phyloP scores from a whole-genome alignment of 2,113 vertebrate genomes.

The Raphicerus campestris region DNA sequence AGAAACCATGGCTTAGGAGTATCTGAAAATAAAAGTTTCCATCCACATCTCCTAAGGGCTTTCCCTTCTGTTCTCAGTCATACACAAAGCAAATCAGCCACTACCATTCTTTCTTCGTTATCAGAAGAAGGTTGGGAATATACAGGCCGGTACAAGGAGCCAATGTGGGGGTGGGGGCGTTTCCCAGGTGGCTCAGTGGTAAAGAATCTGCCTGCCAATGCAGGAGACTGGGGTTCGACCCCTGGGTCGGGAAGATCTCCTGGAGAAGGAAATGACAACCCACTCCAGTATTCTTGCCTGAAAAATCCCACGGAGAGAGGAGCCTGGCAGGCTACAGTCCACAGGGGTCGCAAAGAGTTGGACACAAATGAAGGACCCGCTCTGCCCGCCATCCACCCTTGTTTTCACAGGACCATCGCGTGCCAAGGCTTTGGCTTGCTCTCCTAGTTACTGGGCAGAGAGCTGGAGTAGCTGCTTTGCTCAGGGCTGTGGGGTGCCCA shows the following conservation, averaged over 20 bases:
- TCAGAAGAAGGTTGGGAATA: not conserved
- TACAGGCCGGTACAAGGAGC: too few species aligned
- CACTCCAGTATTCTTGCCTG: not conserved
- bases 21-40: not conserved
- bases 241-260: not conserved
- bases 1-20: not conserved
- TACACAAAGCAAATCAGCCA: not conserved
- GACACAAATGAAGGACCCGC: not conserved
- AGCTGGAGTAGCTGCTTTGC: fast-evolving
- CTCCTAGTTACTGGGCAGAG: not conserved
- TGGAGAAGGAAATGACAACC: not conserved
- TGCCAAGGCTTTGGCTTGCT: not conserved
- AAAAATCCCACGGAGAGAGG: not conserved
- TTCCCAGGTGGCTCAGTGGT: not conserved
- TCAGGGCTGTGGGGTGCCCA: not conserved
- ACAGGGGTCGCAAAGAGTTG: not conserved
- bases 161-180: fast-evolving
- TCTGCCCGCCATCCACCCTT: not conserved
- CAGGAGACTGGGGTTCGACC: not conserved
- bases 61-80: not conserved
- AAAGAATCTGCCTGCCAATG: not conserved
- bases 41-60: not conserved
- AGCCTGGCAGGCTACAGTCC: not conserved
- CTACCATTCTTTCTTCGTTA: not conserved
- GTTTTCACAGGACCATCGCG: not conserved